These are phyloP conservation scores for Clamator glandarius DNA, from an alignment of 2,797 vertebrate species.

Conservation along the genomic window DNA sequence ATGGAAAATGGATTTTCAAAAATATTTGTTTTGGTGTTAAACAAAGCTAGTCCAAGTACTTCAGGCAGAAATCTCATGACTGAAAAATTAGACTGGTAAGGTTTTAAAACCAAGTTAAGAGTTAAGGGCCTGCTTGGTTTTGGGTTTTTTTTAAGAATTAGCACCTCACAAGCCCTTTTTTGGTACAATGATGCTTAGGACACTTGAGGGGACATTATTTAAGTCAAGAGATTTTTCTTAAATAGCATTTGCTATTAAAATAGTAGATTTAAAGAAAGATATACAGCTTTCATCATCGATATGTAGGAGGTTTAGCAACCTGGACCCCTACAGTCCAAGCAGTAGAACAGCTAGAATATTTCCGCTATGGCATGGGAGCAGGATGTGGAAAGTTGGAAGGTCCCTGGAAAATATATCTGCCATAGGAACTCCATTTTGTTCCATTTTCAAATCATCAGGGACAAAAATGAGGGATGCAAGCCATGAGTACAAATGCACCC, in stretches of 20 bases:
- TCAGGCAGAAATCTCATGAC: conserved; percentile 63
- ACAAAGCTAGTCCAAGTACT: conserved; percentile 64
- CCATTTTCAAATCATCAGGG: conserved; percentile 12
- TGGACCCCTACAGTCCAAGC: neutral
- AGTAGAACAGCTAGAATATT: conserved; percentile 1
- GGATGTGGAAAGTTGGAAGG: conserved; percentile 34
- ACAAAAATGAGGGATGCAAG: neutral
- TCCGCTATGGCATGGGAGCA: neutral
- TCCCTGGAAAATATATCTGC: neutral
- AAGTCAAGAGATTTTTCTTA: conserved; percentile 38
- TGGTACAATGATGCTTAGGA: conserved; percentile 11
- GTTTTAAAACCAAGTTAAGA: conserved; percentile 55
- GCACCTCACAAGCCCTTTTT: neutral
- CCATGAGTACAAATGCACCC: neutral
- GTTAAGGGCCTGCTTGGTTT: conserved; percentile 11
- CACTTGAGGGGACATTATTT: neutral
- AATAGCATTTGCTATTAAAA: conserved; percentile 9
- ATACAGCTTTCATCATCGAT: neutral
- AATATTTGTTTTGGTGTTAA: conserved; percentile 74
- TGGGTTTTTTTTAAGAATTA: conserved; percentile 55
- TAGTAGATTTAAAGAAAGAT: conserved; percentile 21
- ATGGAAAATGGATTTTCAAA: conserved; percentile 71
- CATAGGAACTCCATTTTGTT: neutral
- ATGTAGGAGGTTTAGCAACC: conserved; percentile 6
- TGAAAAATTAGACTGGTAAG: conserved; percentile 29